Evolutionary conservation across 2,888 invertebrate species (phyloP), one percentile per base, ranked within the genome.

Genomic region (Psococerastis gibbosa): DNA sequence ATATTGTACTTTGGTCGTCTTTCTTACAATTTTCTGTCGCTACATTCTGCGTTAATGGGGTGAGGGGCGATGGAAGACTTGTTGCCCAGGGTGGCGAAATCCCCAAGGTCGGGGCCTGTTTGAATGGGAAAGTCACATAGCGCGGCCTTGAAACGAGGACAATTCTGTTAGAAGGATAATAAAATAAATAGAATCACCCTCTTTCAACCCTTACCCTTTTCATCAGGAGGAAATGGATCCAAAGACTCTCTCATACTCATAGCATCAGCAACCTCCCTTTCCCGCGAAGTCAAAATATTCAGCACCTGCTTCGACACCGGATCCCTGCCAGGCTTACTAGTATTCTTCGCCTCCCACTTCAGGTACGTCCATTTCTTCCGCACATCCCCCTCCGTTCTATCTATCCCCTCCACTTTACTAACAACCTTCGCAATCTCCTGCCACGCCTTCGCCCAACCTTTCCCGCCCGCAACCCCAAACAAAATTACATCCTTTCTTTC

Each of bases 321-420:
- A 41, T 54, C 54, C 22, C 54, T 43, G 11, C 52, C 54, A 3
- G 55, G 55, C 42, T 55, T 55, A 47, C 52, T 53, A 17, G 55
- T 55, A 47, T 55, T 54, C 45, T 54, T 54, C 22, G 55, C 55
- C 46, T 55, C 55, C 55, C 55, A 55, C 43, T 55, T 55, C 34
- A 55, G 50, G 45, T 55, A 55, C 22, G 54, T 54, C 55, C 55
- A 55, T 42, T 55, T 55, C 47, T 55, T 55, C 9, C 55, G 46
- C 16, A 54, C 54, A 45, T 55, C 55, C 11, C 52, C 49, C 44
- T 55, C 55, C 23, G 51, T 52, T 22, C 55, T 46, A 16, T 49
- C 48, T 41, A 55, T 53, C 9, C 53, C 53, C 20, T 55, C 53
- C 23, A 52, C 53, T 16, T 51, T 49, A 6, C 53, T 50, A 17